phyloP scores from a whole-genome alignment of 2,113 vertebrate genomes.

The Callionymus lyra region DNA sequence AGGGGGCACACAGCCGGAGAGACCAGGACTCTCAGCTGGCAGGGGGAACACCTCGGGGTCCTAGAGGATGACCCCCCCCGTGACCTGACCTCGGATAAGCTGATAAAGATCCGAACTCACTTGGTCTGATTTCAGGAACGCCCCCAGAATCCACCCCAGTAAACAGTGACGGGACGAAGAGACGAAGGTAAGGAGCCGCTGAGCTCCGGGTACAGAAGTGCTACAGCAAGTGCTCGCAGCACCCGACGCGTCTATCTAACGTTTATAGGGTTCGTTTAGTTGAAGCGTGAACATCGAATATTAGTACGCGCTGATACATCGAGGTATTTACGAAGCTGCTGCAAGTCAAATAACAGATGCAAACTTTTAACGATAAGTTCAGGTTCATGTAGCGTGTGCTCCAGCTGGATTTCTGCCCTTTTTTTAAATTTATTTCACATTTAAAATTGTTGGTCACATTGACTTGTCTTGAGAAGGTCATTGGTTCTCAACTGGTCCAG shows the following conservation, averaged over 20 bases:
- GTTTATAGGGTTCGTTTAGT: constrained; percentile 17
- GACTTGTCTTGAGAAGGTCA: too few species aligned
- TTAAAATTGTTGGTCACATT: too few species aligned
- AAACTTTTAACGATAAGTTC: neutral
- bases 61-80: too few species aligned
- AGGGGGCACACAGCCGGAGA: too few species aligned
- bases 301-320: constrained; percentile 36
- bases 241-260: constrained; percentile 32
- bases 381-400: neutral
- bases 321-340: constrained; percentile 40
- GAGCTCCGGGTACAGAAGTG: constrained; percentile 53
- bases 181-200: constrained; percentile 21
- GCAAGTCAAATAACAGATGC: constrained; percentile 31
- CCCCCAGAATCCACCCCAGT: neutral
- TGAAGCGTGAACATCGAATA: constrained; percentile 37
- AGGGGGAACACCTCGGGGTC: too few species aligned
- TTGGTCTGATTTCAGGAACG: too few species aligned
- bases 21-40: too few species aligned
- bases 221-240: constrained; percentile 49
- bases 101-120: too few species aligned
- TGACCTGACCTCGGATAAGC: too few species aligned
- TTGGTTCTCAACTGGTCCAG: too few species aligned
- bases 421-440: neutral
- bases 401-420: neutral
- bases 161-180: constrained; percentile 17